phyloP scores from a whole-genome alignment of 2,797 vertebrate species.

The Gymnoscopelus microlampas region DNA sequence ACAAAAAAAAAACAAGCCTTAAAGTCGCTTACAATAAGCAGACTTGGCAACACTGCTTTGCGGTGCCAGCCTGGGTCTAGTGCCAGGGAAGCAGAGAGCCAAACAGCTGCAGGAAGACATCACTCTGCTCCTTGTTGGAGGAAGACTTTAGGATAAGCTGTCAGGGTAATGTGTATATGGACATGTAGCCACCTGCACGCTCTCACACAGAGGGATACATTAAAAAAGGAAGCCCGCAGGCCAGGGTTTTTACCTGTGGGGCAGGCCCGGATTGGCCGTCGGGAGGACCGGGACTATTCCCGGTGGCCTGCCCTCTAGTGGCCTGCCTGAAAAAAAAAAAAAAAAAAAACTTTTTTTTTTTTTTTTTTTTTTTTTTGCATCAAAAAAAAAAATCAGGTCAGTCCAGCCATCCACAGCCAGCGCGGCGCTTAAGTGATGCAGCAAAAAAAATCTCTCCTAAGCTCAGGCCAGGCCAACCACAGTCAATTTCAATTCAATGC shows the following conservation, averaged over 20 bases:
- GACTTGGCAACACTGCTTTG: not conserved
- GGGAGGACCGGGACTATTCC: too few species aligned
- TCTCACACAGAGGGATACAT: conserved; percentile 53
- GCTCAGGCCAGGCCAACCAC: too few species aligned
- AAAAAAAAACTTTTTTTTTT: too few species aligned
- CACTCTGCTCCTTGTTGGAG: conserved; percentile 20
- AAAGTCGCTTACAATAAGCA: not conserved
- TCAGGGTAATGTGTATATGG: conserved; percentile 62
- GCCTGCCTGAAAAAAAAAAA: too few species aligned
- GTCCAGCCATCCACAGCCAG: too few species aligned
- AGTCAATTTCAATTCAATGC: too few species aligned
- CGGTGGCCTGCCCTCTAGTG: too few species aligned
- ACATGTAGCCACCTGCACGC: conserved; percentile 76
- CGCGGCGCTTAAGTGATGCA: too few species aligned
- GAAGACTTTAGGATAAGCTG: conserved; percentile 9
- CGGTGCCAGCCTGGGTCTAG: conserved; percentile 45
- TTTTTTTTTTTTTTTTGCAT: too few species aligned
- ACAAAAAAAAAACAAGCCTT: not conserved
- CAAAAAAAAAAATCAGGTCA: too few species aligned
- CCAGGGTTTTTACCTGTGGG: conserved; percentile 54
- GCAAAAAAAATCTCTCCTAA: too few species aligned
- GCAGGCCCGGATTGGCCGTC: too few species aligned
- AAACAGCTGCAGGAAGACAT: conserved; percentile 63
- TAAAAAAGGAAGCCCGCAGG: conserved; percentile 68
- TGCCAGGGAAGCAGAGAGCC: conserved; percentile 22